Conservation (phyloP, 2,113 vertebrate genomes). For the Ancistrus triradiatus region DNA sequence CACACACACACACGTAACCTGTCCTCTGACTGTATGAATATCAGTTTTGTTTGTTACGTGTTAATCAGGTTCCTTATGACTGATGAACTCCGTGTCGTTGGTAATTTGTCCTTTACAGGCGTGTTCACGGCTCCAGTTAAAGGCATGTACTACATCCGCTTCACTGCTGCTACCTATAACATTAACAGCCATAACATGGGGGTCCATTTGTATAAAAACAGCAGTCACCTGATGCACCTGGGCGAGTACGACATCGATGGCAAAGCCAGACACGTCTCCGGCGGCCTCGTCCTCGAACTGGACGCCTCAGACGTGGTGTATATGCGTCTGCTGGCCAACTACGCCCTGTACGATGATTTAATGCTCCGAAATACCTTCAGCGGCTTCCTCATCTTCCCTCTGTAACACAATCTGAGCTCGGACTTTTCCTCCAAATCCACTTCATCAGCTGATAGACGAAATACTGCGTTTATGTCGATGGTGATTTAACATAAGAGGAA, state of each 20-base stretch:
- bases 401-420: neutral
- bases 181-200: neutral
- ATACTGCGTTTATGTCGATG: too few species aligned
- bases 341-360: neutral
- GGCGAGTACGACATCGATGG: neutral
- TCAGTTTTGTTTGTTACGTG: too few species aligned
- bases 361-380: conserved; percentile 14
- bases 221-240: neutral
- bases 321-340: neutral
- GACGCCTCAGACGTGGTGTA: neutral
- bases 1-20: too few species aligned
- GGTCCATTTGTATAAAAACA: conserved; percentile 9
- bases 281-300: neutral
- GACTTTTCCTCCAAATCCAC: too few species aligned
- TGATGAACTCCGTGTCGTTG: neutral
- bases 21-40: too few species aligned
- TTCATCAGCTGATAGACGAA: too few species aligned
- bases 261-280: neutral
- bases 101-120: too few species aligned
- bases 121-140: conserved; percentile 9
- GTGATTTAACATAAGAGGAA: too few species aligned
- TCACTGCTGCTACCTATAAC: neutral
- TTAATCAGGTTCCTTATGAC: too few species aligned
- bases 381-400: conserved; percentile 9
- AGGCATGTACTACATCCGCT: conserved; percentile 24